Evolutionary conservation across 2,113 vertebrate species (phyloP), one percentile per base, ranked within the genome.

Genomic region (Eira barbara): DNA sequence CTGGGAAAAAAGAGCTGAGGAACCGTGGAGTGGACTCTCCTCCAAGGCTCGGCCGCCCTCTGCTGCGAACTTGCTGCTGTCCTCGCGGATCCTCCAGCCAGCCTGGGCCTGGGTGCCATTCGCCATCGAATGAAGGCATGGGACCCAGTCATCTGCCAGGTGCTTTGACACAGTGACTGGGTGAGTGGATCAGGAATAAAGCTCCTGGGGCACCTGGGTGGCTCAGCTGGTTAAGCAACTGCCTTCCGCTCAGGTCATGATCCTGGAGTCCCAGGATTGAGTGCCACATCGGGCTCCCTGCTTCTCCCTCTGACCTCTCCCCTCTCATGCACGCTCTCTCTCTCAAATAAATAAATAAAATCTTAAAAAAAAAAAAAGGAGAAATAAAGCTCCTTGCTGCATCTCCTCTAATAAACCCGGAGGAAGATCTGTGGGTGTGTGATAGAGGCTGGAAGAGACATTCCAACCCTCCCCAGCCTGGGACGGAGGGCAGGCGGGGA

Each of bases 1-100:
- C n/a, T 74, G 21, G 71, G 88, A 29, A 82, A 59, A 17, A 65
- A 91, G 61, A 25, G 67, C 67, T 17, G 0, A 29, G 80, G 34
- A 5, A 0, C 18, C 7, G 6, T 14, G 49, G 63, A 31, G 31
- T 34, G 15, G 69, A 2, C 20, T 0, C 7, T 7, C 7, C 27
- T 45, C 49, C 34, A 7, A 3, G 12, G 23, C n/a, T n/a, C 0
- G 13, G 36, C 36, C 20, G 52, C 27, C 29, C 47, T 78, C 59
- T 47, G 21, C 23, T 12, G 59, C 0, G 8, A 61, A 61, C 23
- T 61, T 3, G 23, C 59, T 27, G 59, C 59, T 47, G 52, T 31
- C 52, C 52, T 57, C 25, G 34, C 11, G 65, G 5, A 29, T 13
- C 12, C 42, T 80, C 29, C 15, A 18, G 79, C 20, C 36, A 29